Conservation (phyloP, 1,140 invertebrate genomes). For the Pteromalus puparum region DNA sequence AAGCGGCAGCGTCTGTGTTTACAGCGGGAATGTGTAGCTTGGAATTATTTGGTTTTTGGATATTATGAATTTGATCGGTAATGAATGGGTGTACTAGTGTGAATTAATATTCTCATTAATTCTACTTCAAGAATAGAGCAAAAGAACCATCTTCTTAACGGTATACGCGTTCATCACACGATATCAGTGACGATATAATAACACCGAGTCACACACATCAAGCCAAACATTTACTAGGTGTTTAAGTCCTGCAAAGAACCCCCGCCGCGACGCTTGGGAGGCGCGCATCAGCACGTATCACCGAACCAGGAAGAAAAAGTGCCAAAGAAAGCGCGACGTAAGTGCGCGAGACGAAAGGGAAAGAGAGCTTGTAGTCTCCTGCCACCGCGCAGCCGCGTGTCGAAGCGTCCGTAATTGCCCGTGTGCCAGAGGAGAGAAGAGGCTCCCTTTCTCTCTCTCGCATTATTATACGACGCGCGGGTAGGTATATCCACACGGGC, state of each 20-base stretch:
- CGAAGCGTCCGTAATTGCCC: background rate
- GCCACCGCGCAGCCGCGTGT: background rate
- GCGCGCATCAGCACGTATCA: background rate
- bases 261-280: too few relatives aligned
- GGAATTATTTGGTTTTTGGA: too few relatives aligned
- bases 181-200: background rate
- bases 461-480: conserved; percentile 1
- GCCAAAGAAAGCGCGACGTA: background rate
- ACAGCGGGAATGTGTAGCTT: background rate
- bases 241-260: background rate
- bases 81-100: too few relatives aligned
- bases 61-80: too few relatives aligned
- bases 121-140: too few relatives aligned
- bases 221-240: background rate
- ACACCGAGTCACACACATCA: background rate
- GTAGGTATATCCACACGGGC: background rate
- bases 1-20: background rate
- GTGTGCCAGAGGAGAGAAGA: background rate
- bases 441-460: background rate
- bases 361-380: background rate
- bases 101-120: too few relatives aligned
- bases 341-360: conserved; percentile 2
- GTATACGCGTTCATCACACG: too few relatives aligned
- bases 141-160: too few relatives aligned
- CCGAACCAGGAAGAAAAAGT: background rate